phyloP scores from a whole-genome alignment of 2,888 invertebrate genomes.

The Sarcophaga variegata region DNA sequence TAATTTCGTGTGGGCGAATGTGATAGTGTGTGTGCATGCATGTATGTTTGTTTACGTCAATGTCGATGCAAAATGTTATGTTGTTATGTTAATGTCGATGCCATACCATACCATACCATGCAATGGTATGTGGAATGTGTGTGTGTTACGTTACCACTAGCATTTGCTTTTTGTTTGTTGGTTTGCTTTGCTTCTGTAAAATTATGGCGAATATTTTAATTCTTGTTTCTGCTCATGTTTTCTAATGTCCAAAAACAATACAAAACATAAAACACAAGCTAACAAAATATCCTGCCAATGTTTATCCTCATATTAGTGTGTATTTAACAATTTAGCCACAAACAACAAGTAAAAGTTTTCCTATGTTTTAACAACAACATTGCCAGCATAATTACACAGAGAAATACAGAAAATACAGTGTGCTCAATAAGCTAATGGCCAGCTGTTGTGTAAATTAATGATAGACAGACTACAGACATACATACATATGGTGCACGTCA shows the following conservation, averaged over 20 bases:
- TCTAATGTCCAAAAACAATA: not conserved
- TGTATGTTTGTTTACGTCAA: not conserved
- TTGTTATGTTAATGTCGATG: not conserved
- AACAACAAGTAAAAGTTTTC: constrained; percentile 39
- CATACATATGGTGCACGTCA: not conserved
- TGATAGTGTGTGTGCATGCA: not conserved
- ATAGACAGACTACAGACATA: not conserved
- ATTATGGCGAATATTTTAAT: constrained; percentile 4
- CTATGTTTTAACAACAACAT: constrained; percentile 10
- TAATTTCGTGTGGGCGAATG: no score
- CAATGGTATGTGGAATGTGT: constrained; percentile 9
- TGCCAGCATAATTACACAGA: not conserved
- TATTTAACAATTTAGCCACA: constrained; percentile 30
- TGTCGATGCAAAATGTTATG: not conserved
- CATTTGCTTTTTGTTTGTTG: not conserved
- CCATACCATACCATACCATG: not conserved
- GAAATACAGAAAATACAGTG: constrained; percentile 18
- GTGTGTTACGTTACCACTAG: not conserved
- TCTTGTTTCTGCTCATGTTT: not conserved
- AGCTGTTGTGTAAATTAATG: not conserved
- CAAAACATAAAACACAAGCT: not conserved
- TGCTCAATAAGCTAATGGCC: constrained; percentile 6
- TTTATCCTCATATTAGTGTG: constrained; percentile 44
- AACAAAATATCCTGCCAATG: constrained; percentile 23
- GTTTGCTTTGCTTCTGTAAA: constrained; percentile 8